Evolutionary conservation across 2,113 vertebrate genomes (phyloP).

Genomic region (Tichodroma muraria): DNA sequence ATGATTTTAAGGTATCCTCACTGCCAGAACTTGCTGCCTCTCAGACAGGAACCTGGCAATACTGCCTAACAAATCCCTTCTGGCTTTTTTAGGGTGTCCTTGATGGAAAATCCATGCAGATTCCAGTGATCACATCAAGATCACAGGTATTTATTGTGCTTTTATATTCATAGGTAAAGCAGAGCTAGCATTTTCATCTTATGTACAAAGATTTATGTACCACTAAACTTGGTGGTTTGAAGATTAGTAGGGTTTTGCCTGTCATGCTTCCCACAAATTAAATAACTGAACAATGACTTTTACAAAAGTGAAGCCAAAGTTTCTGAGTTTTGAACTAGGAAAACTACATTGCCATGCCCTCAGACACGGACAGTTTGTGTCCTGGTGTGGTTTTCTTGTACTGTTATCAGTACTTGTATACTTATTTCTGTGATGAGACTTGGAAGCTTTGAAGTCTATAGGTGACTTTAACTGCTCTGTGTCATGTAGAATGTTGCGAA

Average conservation of each 20-base stretch:
- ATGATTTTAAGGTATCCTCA: background rate
- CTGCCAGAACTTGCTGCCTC: background rate
- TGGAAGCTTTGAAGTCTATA: background rate
- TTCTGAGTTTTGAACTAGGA: background rate
- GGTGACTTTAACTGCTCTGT: background rate
- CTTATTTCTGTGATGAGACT: background rate
- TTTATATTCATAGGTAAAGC: background rate
- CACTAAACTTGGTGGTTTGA: background rate
- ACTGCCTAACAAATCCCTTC: background rate
- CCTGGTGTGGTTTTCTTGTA: background rate
- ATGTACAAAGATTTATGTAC: background rate
- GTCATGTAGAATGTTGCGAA: background rate
- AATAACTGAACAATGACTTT: background rate
- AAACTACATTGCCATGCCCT: background rate
- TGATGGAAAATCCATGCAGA: slow-evolving; percentile 76
- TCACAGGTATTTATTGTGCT: slow-evolving; percentile 79
- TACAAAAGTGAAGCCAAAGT: background rate
- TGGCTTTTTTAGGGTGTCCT: slow-evolving; percentile 62
- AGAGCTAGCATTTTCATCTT: background rate
- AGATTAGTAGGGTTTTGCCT: background rate
- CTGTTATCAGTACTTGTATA: background rate
- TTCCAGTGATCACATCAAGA: slow-evolving; percentile 84
- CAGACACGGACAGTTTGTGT: background rate
- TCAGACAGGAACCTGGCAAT: background rate
- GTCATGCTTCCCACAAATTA: background rate